Evolutionary conservation across 2,888 invertebrate genomes (phyloP).

Genomic region (Branchipolynoe longqiensis): DNA sequence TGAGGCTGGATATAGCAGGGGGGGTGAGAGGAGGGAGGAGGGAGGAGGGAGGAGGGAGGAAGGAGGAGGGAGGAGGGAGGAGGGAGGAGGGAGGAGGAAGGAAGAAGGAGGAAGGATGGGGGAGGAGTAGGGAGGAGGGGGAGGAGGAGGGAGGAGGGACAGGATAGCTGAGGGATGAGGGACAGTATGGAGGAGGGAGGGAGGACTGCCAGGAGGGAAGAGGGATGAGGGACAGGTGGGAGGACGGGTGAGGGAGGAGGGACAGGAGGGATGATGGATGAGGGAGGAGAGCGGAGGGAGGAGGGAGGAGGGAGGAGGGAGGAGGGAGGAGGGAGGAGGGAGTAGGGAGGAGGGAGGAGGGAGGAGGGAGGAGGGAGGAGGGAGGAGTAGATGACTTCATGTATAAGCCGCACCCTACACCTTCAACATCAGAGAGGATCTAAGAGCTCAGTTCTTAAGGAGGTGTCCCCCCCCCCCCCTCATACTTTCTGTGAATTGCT

Average conservation of each 20-base stretch:
- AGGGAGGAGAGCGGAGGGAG: not conserved
- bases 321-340: not conserved
- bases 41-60: not conserved
- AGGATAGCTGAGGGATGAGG: not conserved
- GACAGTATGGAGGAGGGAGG: not conserved
- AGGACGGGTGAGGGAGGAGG: no score
- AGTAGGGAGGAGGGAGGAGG: not conserved
- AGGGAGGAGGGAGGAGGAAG: constrained; percentile 12
- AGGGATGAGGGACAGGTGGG: not conserved
- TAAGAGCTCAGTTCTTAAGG: no score
- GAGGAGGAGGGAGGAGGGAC: constrained; percentile 19
- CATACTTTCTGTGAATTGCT: no score
- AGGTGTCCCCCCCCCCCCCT: no score
- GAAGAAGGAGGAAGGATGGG: not conserved
- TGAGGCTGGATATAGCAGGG: not conserved
- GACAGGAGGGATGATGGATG: not conserved
- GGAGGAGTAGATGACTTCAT: no score
- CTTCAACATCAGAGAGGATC: no score
- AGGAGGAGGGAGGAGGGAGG: not conserved
- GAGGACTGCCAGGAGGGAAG: not conserved
- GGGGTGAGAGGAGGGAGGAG: constrained; percentile 14
- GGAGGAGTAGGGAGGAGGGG: not conserved
- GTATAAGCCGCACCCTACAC: no score
- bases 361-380: not conserved
- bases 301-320: not conserved